Evolutionary conservation across 2,113 vertebrate species (phyloP), one percentile per base, ranked within the genome.

Genomic region (Larimichthys crocea): DNA sequence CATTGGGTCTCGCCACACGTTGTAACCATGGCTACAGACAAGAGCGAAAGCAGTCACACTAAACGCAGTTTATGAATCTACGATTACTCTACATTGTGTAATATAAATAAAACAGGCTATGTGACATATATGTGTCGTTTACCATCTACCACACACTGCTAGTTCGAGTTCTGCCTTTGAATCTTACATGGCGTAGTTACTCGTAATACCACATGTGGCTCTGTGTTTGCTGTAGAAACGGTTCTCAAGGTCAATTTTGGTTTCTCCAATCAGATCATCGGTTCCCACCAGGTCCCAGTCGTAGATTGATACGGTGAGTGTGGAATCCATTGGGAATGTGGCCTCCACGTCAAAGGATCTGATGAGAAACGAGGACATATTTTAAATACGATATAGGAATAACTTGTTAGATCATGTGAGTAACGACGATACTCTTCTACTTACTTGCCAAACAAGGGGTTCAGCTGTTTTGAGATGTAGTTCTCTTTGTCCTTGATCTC

Each of bases 231-330:
- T 99, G 95, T 98, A 99, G 95, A 96, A 99, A 62, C 98, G 97
- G 81, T 99, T 99, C 94, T 99, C 98, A 79, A 99, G 93, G 87
- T 99, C 98, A 0, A 99, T 91, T 93, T 97, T 99, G 80, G 97
- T 99, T 90, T 99, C 98, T n/a, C 98, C 98, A 0, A 99, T 99
- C 92, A 99, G 96, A 82, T 99, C 98, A 0, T 99, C 98, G 0
- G 97, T 97, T 72, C 98, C 98, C 78, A 99, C 98, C 92, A 99
- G 74, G 82, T 99, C 98, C 98, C 98, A 99, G 95, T 99, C 98
- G 0, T 97, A 99, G 66, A 99, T 94, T 0, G 98, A 96, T 73
- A 99, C 97, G 0, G 97, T 97, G 86, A 99, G 94, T 91, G 98
- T 97, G 87, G 98, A 99, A 74, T 99, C 98, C 98, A 99, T 98